Evolutionary conservation across 2,797 vertebrate species (phyloP), one percentile per base, ranked within the genome.

Genomic region (Halcyon badia): DNA sequence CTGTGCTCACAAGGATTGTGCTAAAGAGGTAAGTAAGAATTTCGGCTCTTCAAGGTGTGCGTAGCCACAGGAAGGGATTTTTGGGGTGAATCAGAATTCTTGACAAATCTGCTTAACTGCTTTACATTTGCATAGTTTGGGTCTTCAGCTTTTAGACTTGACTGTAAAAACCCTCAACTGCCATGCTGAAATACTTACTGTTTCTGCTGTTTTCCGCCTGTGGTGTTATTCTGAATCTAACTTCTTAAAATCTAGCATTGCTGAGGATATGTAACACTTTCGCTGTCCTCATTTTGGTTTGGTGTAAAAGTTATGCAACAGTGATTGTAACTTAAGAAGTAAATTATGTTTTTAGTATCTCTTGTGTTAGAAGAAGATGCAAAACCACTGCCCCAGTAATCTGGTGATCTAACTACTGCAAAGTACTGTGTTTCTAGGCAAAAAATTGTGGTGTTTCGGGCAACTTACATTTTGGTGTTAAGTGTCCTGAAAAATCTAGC

Each of bases 21-120:
- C 92, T 83, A 98, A 97, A 88, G 98, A 98, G 98, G 98, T 98
- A 44, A 91, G 98, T 97, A 87, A 96, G 76, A 93, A 91, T 92
- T 95, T 66, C 85, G 77, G 26, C 35, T 84, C 75, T 84, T 33
- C 9, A 10, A 13, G 58, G 28, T 25, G 15, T 2, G 0, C 24
- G 25, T 54, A 72, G 48, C 8, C 8, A 6, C 28, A 49, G 65
- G 22, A n/a, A n/a, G 4, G 33, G 44, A 10, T 49, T 58, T 51
- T 49, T 44, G 42, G 37, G 37, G 11, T 64, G 30, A 48, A 44
- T 52, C 8, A 8, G 31, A 64, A n/a, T 54, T 81, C 39, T 69
- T 57, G 30, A 9, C 9, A n/a, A 19, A 14, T 73, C 19, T 64
- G 14, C 19, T 71, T 22, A 83, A 15, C 10, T 70, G 14, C 17